Conservation (phyloP, 2,797 vertebrate genomes). For the Chaetophractus vellerosus region DNA sequence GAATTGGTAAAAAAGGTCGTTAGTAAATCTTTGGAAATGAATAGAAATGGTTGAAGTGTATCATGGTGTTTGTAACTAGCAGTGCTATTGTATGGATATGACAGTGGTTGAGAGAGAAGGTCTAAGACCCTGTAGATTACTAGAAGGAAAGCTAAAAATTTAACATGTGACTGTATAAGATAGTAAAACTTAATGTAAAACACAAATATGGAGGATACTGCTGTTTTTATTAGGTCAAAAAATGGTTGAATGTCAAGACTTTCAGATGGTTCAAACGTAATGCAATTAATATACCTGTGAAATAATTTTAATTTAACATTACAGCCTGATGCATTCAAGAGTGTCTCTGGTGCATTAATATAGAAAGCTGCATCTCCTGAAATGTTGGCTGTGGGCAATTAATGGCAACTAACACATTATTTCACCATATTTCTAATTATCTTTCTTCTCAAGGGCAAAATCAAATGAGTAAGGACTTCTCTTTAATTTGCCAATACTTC, state of each 20-base stretch:
- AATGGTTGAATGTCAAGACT: background rate
- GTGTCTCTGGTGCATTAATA: background rate
- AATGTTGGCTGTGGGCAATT: background rate
- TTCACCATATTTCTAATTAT: background rate
- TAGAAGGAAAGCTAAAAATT: no score
- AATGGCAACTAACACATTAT: background rate
- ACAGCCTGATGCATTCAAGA: background rate
- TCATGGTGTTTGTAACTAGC: no score
- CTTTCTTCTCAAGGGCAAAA: constrained; percentile 58
- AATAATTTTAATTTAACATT: background rate
- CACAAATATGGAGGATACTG: no score
- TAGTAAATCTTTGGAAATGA: no score
- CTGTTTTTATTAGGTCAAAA: background rate
- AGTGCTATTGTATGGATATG: no score
- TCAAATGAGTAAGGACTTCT: background rate
- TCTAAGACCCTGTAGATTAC: no score
- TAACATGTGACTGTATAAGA: no score
- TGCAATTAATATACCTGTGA: background rate
- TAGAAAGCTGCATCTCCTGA: background rate
- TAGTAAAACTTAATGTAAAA: no score
- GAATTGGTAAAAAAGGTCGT: no score
- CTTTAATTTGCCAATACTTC: background rate
- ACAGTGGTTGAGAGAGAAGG: no score
- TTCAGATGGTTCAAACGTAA: background rate
- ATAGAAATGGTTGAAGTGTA: no score